A percentile compares a stretch with the other conserved stretches of the same genome.
Conservation (phyloP, 2,797 vertebrate species). For the Gallinago solitaria region DNA sequence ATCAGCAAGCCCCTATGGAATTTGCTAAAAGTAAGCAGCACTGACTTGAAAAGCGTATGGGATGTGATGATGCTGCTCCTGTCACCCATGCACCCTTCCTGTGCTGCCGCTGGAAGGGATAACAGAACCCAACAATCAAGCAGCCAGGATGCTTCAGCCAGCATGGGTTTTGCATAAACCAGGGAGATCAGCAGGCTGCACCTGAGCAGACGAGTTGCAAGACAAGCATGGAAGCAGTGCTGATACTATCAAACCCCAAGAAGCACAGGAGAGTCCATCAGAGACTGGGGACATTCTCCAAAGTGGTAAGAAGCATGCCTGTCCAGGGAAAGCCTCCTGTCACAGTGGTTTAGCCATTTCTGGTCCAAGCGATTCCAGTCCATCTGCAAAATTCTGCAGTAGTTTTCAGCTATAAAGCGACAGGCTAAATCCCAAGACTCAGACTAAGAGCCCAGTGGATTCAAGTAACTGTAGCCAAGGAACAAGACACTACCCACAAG, state of each 20-base stretch:
- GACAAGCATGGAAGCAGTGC: background rate
- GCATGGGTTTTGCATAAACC: background rate
- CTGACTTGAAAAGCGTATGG: background rate
- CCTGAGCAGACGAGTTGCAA: background rate
- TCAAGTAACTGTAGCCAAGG: background rate
- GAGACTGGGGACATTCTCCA: background rate
- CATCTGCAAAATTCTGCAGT: background rate
- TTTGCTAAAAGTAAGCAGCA: rapidly evolving
- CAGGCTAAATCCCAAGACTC: background rate
- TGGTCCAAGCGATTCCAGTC: background rate
- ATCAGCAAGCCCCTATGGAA: rapidly evolving
- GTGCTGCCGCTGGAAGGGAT: background rate
- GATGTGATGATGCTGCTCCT: background rate
- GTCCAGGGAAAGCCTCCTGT: background rate
- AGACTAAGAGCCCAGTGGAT: background rate
- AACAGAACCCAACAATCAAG: background rate
- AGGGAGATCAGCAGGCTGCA: background rate
- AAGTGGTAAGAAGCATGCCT: background rate
- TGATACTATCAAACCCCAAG: background rate
- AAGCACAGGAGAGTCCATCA: background rate
- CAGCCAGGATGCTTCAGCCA: background rate
- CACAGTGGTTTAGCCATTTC: too few relatives aligned
- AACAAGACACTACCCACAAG: background rate
- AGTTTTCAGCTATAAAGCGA: background rate
- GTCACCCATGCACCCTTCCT: too few relatives aligned